Evolutionary conservation across 2,888 invertebrate genomes (phyloP), one percentile per base, ranked within the genome.

Genomic region (Synergus gifuensis): DNA sequence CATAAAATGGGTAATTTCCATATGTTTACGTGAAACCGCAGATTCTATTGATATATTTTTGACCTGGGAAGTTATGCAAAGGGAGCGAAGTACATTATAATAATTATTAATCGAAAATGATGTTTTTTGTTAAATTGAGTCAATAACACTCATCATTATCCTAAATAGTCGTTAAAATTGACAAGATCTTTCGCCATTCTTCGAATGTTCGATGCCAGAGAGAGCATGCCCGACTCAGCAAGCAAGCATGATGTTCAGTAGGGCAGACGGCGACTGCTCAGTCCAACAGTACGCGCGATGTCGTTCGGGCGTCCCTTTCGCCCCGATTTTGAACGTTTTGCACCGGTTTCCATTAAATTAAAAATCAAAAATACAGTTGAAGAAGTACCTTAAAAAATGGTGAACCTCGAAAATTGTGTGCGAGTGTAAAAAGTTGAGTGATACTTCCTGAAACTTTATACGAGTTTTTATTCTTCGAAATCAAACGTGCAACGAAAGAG

Each of bases 231-330:
- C 87, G 84, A 83, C 83, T n/a, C 36, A 76, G 82, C 81, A 84
- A 83, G 83, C 67, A 76, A 84, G 80, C 84, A 78, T 77, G 79
- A 79, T 82, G 81, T 80, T 79, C 83, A 83, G 85, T 85, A 84
- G 86, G 86, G 86, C 85, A 84, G 85, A 78, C 82, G 67, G 46
- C 80, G 77, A 79, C 82, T 82, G 78, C 87, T 90, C 90, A 90
- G 90, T 90, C 85, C 87, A 88, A 89, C 85, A 87, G 86, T 87
- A 88, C 88, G 87, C 88, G 90, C 87, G 88, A 87, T 86, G 85
- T 84, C 86, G 89, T 85, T 84, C 88, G 87, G 88, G 84, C 7
- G 73, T 73, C 54, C 73, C 73, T 73, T 73, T 49, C 73, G 73
- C 36, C 36, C n/a, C 54, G 54, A 12, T 46, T 11, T 46, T 42